Evolutionary conservation across 2,113 vertebrate species (phyloP).

Genomic region (Vulpes vulpes): DNA sequence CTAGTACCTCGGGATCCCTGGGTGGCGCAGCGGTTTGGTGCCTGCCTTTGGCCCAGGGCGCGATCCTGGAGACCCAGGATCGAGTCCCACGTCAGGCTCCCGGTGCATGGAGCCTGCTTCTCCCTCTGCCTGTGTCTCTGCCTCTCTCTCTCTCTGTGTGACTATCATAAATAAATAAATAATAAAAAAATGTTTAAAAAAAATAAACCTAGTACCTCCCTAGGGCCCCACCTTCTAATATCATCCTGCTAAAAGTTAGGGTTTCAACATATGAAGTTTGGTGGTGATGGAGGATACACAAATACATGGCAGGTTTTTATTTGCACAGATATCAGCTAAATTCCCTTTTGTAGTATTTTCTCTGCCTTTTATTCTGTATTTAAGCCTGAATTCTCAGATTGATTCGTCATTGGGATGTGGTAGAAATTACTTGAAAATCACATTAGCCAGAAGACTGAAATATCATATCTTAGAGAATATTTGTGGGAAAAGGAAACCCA

Average conservation of each 20-base stretch:
- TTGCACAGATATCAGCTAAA: neutral
- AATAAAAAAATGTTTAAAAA: no score
- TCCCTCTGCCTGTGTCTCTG: no score
- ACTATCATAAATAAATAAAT: no score
- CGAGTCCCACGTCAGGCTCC: no score
- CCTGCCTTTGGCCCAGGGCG: no score
- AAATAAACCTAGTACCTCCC: neutral
- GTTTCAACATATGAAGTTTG: neutral
- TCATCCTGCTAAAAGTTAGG: neutral
- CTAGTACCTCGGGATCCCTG: neutral
- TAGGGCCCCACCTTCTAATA: neutral
- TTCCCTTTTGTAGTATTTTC: neutral
- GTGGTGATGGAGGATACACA: neutral
- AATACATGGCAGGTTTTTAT: neutral
- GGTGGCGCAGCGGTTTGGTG: no score
- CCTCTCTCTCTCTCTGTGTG: no score
- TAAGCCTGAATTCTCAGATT: neutral
- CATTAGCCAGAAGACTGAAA: neutral
- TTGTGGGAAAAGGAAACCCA: neutral
- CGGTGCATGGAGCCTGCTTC: no score
- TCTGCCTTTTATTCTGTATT: neutral
- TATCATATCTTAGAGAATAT: neutral
- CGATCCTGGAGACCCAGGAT: no score
- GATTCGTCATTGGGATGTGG: neutral
- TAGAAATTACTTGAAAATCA: neutral